A percentile compares a stretch with the other conserved stretches of the same genome.
Conservation (phyloP, 2,113 vertebrate species). For the Rhinoderma darwinii region DNA sequence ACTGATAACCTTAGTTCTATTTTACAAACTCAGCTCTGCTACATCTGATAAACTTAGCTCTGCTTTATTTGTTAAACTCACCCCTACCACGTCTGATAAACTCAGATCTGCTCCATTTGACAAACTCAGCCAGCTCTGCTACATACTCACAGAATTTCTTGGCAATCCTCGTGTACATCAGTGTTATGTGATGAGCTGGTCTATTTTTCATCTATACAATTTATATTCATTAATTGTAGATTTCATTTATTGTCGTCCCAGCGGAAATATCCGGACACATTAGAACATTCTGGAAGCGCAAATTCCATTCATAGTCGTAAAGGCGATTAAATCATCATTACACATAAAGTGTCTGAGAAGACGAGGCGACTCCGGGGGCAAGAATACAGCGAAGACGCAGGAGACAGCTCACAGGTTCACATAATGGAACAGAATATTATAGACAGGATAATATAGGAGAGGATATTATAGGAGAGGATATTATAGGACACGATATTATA, state of each 20-base stretch:
- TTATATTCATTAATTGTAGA: neutral
- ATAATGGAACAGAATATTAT: neutral
- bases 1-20: no score
- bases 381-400: neutral
- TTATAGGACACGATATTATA: neutral
- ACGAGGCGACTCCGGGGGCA: neutral
- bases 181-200: no score
- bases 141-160: no score
- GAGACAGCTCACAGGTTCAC: no score
- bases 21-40: no score
- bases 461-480: neutral
- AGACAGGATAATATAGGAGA: neutral
- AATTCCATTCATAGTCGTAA: neutral
- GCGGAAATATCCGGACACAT: neutral
- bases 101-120: neutral
- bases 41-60: no score
- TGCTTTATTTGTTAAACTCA: no score
- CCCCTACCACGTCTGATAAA: neutral
- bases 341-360: neutral
- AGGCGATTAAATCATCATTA: neutral
- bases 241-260: neutral
- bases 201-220: neutral
- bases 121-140: neutral
- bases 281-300: neutral
- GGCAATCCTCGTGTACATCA: no score